Evolutionary conservation across 1,140 invertebrate species (phyloP).

Genomic region (Rhopalosiphum maidis): DNA sequence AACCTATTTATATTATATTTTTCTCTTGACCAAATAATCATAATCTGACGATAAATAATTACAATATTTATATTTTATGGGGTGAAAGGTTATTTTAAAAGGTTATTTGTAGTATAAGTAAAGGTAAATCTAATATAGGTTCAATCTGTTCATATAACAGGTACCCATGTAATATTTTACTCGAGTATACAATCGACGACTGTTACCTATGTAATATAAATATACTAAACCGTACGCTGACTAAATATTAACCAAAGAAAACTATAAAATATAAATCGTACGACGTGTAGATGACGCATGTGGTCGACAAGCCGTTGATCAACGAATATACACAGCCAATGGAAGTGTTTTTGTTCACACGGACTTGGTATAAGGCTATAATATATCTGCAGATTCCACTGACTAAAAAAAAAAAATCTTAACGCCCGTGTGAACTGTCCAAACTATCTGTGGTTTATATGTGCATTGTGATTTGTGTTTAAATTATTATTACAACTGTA

Average conservation of each 20-base stretch:
- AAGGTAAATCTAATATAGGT: too few relatives aligned
- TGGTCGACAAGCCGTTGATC: neutral
- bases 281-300: neutral
- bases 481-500: neutral
- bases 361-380: neutral
- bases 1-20: neutral
- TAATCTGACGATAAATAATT: neutral
- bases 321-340: neutral
- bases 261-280: neutral
- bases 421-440: conserved; percentile 26
- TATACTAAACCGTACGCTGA: neutral
- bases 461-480: neutral
- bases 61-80: neutral
- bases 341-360: conserved; percentile 10
- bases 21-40: neutral
- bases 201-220: too few relatives aligned
- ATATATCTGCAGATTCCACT: neutral
- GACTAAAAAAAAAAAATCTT: neutral
- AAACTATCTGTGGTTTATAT: neutral
- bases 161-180: neutral
- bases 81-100: neutral
- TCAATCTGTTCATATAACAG: neutral
- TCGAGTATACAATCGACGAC: too few relatives aligned
- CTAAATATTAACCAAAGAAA: neutral
- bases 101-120: neutral